These are phyloP conservation scores for Rapana venosa DNA, from an alignment of 2,888 invertebrate species.

Conservation along the genomic window DNA sequence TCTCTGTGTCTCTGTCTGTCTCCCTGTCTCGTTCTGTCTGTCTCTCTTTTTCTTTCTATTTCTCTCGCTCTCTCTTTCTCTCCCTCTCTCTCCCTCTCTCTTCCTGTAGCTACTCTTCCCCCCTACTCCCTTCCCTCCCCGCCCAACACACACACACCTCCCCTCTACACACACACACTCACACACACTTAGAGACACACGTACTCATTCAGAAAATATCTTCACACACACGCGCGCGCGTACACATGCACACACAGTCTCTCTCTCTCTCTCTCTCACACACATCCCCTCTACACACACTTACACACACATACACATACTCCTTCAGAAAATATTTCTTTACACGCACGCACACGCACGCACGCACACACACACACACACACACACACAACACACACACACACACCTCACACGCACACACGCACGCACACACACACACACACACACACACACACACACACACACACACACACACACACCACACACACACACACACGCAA, in stretches of 20 bases:
- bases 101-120: background rate
- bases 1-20: background rate
- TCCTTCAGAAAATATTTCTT: too few relatives aligned
- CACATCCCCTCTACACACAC: too few relatives aligned
- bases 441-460: background rate
- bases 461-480: background rate
- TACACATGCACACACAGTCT: too few relatives aligned
- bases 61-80: background rate
- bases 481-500: background rate
- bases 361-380: too few relatives aligned
- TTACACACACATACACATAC: too few relatives aligned
- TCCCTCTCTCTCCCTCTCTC: background rate
- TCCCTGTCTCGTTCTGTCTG: background rate
- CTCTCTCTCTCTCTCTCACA: too few relatives aligned
- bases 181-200: too few relatives aligned
- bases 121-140: background rate
- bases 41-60: background rate
- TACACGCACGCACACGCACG: too few relatives aligned
- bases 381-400: too few relatives aligned
- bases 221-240: too few relatives aligned
- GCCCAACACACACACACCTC: background rate
- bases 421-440: background rate
- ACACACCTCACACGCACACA: too few relatives aligned
- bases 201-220: too few relatives aligned
- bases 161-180: background rate